Evolutionary conservation across 2,888 invertebrate species (phyloP), one percentile per base, ranked within the genome.

Genomic region (Elgonia sp.): DNA sequence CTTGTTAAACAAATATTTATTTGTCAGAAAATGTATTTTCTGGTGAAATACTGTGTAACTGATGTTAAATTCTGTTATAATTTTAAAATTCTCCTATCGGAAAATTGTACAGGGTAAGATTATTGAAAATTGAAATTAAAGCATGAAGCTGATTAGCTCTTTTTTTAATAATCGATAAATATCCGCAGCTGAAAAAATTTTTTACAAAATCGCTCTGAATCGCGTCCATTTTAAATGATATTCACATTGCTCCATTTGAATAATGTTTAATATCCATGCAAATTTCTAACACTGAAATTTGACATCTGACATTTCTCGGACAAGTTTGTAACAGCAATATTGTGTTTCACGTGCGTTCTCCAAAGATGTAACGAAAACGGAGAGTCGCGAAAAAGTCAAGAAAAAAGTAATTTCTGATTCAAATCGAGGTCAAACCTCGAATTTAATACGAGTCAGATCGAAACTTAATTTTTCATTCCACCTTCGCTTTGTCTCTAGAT

Each of bases 251-350:
- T 14, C 18, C 12, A 6, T 29, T 60, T 60, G 29, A 60, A 29
- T 29, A 60, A 60, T 60, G 10, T 67, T 79, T 57, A 79, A 79
- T 79, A 79, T 67, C 57, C 39, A 79, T 67, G 79, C 79, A 79
- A 79, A 79, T 67, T 7, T 42, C 29, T 57, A 55, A 65, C 65
- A 8, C 55, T 21, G 42, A 67, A 42, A 79, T 67, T 67, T 79
- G 67, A 79, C 67, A 8, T 67, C 29, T 79, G 79, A 79, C 79
- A 79, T 79, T 67, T 57, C 20, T 67, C 29, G 53, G 16, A 55
- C 21, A 77, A 75, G 50, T 50, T 75, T 12, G 62, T 21, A 55
- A 72, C 18, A 53, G 37, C 29, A 46, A 16, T 46, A 67, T 55
- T 60, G 60, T 72, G 72, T 72, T 72, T 72, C 12, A 50, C 16